A percentile compares a stretch with the other conserved stretches of the same genome.
phyloP scores from a whole-genome alignment of 2,113 vertebrate species.

The Laticauda laticaudata region DNA sequence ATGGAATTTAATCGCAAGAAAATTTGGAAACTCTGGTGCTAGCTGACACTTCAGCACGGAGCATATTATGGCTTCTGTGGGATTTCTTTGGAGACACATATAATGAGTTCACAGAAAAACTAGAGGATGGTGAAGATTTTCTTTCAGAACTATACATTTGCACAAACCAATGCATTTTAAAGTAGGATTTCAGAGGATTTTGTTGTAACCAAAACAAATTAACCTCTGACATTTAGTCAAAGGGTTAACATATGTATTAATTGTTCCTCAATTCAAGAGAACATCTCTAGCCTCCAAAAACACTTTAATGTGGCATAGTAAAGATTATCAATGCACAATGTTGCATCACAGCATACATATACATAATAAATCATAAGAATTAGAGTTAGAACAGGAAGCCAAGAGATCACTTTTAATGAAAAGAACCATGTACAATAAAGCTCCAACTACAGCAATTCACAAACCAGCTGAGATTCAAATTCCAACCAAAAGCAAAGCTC shows the following conservation, averaged over 20 bases:
- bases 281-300: not conserved
- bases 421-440: slow-evolving; percentile 45
- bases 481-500: not conserved
- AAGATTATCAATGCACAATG: not conserved
- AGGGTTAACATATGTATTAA: not conserved
- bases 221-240: not conserved
- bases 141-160: not conserved
- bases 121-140: not conserved
- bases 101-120: not conserved
- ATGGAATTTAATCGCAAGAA: not conserved
- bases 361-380: slow-evolving; percentile 13
- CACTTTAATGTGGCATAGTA: too few species aligned
- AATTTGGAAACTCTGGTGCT: not conserved
- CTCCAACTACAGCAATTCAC: slow-evolving; percentile 45
- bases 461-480: slow-evolving; percentile 37
- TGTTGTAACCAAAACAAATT: not conserved
- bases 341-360: fast-evolving
- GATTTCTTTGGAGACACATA: not conserved
- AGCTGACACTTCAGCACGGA: not conserved
- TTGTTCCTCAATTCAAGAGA: not conserved
- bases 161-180: not conserved
- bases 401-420: slow-evolving; percentile 63
- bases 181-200: not conserved
- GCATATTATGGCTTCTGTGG: not conserved
- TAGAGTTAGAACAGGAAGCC: slow-evolving; percentile 26